phyloP scores from a whole-genome alignment of 2,888 invertebrate genomes.

The Apoderus coryli region DNA sequence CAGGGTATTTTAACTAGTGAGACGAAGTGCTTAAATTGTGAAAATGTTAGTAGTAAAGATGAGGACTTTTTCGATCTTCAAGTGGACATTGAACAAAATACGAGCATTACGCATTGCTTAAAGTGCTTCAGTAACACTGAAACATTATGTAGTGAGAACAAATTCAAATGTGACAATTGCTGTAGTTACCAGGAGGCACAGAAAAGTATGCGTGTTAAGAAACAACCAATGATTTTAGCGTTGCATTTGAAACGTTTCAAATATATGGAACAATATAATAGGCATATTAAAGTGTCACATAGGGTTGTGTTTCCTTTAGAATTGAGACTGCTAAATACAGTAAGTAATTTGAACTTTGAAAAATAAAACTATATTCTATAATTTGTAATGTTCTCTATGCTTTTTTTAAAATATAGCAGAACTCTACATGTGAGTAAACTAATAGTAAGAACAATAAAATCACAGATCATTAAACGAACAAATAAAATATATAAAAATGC shows the following conservation, averaged over 20 bases:
- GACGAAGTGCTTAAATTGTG: conserved; percentile 97
- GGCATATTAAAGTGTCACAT: conserved; percentile 98
- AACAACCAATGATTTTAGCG: conserved; percentile 93
- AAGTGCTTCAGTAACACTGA: conserved; percentile 97
- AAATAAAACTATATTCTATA: too few species aligned
- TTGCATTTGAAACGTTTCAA: conserved; percentile 95
- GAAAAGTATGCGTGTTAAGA: conserved; percentile 97
- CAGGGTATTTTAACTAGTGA: conserved; percentile 94
- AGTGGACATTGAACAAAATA: conserved; percentile 99
- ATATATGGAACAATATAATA: conserved; percentile 96
- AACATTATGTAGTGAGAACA: conserved; percentile 96
- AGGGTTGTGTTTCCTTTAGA: conserved; percentile 98
- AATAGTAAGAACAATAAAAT: too few species aligned
- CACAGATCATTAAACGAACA: too few species aligned
- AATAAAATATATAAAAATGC: too few species aligned
- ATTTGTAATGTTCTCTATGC: too few species aligned
- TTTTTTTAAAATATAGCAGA: conserved; percentile 1
- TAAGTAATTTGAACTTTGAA: conserved; percentile 34
- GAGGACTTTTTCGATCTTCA: conserved; percentile 98
- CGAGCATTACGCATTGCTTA: conserved; percentile 96
- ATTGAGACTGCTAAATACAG: conserved; percentile 92
- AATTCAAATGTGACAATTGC: conserved; percentile 98
- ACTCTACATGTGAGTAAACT: too few species aligned
- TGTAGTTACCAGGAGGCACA: conserved; percentile 95
- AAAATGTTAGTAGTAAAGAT: conserved; percentile 98